Conservation (phyloP, 2,113 vertebrate genomes). For the Athene noctua region DNA sequence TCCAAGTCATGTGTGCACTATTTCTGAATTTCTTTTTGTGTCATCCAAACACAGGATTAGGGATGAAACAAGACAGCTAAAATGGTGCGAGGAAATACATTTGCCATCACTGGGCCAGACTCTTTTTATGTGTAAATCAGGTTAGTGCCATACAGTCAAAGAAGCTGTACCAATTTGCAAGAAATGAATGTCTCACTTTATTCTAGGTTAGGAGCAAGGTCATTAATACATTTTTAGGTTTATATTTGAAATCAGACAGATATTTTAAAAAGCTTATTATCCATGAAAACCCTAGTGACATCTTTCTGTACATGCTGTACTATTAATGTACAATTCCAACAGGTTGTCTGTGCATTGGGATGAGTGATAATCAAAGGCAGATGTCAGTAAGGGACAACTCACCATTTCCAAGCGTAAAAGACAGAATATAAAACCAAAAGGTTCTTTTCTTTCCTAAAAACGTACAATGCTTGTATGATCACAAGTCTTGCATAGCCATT, state of each 20-base stretch:
- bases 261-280: conserved; percentile 20
- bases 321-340: conserved; percentile 26
- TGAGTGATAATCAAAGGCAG: conserved; percentile 34
- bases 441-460: conserved; percentile 9
- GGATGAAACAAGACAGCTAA: background rate
- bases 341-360: background rate
- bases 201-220: conserved; percentile 25
- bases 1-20: background rate
- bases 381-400: background rate
- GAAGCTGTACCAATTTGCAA: background rate
- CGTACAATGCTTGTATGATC: background rate
- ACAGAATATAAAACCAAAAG: background rate
- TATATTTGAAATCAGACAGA: background rate
- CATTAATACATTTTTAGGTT: background rate
- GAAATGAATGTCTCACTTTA: background rate
- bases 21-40: conserved; percentile 9
- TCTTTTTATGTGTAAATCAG: conserved; percentile 2
- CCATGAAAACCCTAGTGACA: background rate
- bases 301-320: background rate
- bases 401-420: background rate
- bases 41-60: background rate
- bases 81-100: background rate
- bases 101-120: background rate
- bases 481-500: background rate
- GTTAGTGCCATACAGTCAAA: background rate